Evolutionary conservation across 2,888 invertebrate species (phyloP).

Genomic region (Cephalotes varians): DNA sequence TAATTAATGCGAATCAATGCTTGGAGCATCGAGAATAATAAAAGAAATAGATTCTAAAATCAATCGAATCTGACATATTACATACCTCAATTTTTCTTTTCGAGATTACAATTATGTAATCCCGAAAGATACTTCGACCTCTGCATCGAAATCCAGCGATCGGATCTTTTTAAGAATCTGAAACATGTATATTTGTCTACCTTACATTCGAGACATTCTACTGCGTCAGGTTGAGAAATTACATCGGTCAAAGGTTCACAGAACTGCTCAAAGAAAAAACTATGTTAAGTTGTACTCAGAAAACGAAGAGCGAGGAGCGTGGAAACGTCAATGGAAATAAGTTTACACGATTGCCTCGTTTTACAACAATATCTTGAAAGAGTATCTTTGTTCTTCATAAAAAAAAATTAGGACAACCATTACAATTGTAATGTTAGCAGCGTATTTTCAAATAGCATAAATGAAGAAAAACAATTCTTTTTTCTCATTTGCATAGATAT

Average conservation of each 20-base stretch:
- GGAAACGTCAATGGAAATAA: slow-evolving; percentile 68
- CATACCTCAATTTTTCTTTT: slow-evolving; percentile 48
- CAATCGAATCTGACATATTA: neutral
- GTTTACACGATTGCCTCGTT: slow-evolving; percentile 65
- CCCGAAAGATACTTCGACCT: slow-evolving; percentile 85
- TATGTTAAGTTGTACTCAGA: slow-evolving; percentile 70
- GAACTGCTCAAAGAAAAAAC: slow-evolving; percentile 75
- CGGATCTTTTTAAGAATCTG: slow-evolving; percentile 84
- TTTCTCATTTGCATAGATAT: neutral
- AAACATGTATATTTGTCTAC: slow-evolving; percentile 77
- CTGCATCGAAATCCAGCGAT: slow-evolving; percentile 85
- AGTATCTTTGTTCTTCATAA: neutral
- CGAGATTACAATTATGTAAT: slow-evolving; percentile 79
- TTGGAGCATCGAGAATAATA: neutral
- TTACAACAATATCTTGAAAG: slow-evolving; percentile 60
- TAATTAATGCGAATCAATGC: neutral
- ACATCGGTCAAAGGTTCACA: slow-evolving; percentile 79
- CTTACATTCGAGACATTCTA: slow-evolving; percentile 78
- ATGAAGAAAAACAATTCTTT: neutral
- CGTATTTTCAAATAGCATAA: neutral
- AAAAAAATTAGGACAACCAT: neutral
- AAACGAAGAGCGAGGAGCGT: slow-evolving; percentile 76
- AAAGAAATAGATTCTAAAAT: neutral
- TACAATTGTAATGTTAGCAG: neutral
- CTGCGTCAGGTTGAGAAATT: slow-evolving; percentile 80